phyloP scores from a whole-genome alignment of 2,797 vertebrate species.

The Sebastes variabilis region DNA sequence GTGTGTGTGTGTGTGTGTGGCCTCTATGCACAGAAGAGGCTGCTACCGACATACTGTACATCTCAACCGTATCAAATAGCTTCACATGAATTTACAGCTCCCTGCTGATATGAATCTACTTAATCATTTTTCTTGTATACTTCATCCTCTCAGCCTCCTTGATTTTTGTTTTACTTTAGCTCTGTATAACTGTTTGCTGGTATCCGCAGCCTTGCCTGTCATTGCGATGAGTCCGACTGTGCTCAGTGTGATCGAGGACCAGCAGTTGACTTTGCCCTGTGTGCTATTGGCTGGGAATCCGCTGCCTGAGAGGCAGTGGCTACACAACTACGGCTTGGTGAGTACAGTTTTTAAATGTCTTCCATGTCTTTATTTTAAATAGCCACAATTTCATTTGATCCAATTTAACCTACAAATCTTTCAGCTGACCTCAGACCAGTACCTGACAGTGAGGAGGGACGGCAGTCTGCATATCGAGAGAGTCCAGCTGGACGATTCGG shows the following conservation, averaged over 20 bases:
- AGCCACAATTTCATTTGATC: background rate
- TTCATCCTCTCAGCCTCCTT: background rate
- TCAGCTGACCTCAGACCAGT: constrained; percentile 90
- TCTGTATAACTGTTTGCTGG: background rate
- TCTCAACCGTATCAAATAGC: background rate
- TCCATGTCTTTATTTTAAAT: background rate
- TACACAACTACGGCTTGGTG: constrained; percentile 91
- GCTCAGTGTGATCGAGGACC: constrained; percentile 90
- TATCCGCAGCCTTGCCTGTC: constrained; percentile 85
- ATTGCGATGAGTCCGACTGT: constrained; percentile 89
- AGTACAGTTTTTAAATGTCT: constrained; percentile 10
- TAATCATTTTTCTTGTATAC: background rate
- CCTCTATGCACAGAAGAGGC: background rate
- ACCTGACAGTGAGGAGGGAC: constrained; percentile 88
- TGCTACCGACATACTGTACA: background rate
- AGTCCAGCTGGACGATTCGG: constrained; percentile 87
- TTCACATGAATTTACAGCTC: background rate
- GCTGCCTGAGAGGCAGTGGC: constrained; percentile 92
- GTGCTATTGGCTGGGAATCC: constrained; percentile 93
- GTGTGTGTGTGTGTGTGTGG: background rate
- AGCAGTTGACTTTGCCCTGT: constrained; percentile 93
- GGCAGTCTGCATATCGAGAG: constrained; percentile 95
- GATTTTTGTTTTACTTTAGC: background rate
- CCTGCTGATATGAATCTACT: background rate
- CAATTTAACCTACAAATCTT: background rate